These are phyloP conservation scores for Emys orbicularis DNA, from an alignment of 2,797 vertebrate species.

Conservation along the genomic window DNA sequence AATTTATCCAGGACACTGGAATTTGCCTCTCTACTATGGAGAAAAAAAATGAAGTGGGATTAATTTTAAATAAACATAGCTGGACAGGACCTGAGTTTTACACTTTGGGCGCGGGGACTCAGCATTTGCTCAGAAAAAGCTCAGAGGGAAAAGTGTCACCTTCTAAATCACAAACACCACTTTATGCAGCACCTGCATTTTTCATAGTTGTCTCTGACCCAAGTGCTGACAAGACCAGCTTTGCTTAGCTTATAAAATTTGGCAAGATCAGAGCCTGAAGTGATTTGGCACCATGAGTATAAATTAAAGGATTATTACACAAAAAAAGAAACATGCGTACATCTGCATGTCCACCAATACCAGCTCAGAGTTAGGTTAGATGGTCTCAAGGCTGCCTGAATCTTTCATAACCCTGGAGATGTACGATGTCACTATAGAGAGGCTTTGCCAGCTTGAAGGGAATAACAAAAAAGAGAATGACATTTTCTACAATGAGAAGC, in stretches of 20 bases:
- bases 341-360: not conserved
- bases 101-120: no score
- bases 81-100: not conserved
- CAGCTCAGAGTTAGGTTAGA: not conserved
- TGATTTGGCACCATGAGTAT: not conserved
- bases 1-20: not conserved
- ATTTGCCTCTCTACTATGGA: not conserved
- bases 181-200: not conserved
- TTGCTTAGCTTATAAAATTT: not conserved
- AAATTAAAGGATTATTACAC: not conserved
- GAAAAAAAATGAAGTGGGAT: not conserved
- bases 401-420: not conserved
- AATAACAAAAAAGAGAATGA: not conserved
- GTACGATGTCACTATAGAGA: no score
- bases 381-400: fast-evolving
- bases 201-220: not conserved
- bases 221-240: not conserved
- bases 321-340: no score
- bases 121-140: not conserved
- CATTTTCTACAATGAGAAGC: not conserved
- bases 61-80: not conserved
- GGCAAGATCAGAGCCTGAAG: not conserved
- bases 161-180: not conserved
- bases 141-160: not conserved
- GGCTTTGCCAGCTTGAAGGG: not conserved